Evolutionary conservation across 2,797 vertebrate species (phyloP), one percentile per base, ranked within the genome.

Genomic region (Coccyzus lansbergi): DNA sequence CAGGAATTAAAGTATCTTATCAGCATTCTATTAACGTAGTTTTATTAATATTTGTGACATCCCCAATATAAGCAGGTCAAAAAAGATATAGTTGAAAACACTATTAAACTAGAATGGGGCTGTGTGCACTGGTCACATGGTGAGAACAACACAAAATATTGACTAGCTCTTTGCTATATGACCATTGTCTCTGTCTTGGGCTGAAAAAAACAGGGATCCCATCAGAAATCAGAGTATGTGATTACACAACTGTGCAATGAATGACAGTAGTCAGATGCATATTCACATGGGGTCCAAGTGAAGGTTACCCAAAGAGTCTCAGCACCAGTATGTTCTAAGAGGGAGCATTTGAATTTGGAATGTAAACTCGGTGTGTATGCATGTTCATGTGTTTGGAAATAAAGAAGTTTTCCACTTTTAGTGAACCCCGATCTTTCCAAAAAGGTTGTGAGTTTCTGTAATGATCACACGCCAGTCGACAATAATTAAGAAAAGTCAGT

Each of bases 321-420:
- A 12, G 46, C 15, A 3, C 21, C 76, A 33, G 2, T 12, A 15
- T 68, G 33, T 77, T 26, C 49, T 65, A 34, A 56, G 15, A 26
- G 4, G 8, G 33, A 56, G 15, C 13, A 1, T 40, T 85, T 5
- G 1, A 15, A 46, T 79, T 52, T 29, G 31, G 58, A 83, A 83
- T 48, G 26, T 31, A 28, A 76, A 0, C 38, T 69, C 1, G 1
- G 3, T 11, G 24, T 7, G 10, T 21, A 21, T 5, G 1, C 1
- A 0, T 12, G 1, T 3, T 10, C 4, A 1, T 22, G 12, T 52
- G 8, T 62, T 84, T 67, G 49, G 55, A 44, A 88, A 52, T 34
- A 62, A 69, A 44, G 31, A 12, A 24, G 16, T 25, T 58, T 91
- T 92, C 28, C 13, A 9, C 55, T 78, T 91, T 65, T 91, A 90